phyloP scores from a whole-genome alignment of 1,140 invertebrate genomes.

The Acyrthosiphon pisum region DNA sequence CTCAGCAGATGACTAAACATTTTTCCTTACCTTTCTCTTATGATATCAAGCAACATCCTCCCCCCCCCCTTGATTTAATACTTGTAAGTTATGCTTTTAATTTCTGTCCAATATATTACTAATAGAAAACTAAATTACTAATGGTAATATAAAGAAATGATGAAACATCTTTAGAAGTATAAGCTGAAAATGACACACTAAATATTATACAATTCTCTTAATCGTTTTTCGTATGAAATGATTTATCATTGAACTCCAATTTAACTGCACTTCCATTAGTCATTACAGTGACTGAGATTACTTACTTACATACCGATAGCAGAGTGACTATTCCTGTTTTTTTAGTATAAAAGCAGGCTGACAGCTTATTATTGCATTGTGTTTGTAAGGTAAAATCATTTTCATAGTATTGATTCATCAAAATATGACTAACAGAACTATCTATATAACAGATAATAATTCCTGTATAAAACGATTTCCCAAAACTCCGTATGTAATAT shows the following conservation, averaged over 20 bases:
- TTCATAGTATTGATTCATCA: not conserved
- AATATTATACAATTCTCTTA: not conserved
- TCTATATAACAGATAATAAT: not conserved
- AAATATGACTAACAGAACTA: not conserved
- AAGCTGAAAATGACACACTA: not conserved
- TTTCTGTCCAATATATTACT: not conserved
- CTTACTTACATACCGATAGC: too few relatives aligned
- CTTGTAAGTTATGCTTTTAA: not conserved
- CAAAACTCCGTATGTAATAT: too few relatives aligned
- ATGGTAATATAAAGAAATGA: not conserved
- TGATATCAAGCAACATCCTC: not conserved
- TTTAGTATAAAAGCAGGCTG: not conserved
- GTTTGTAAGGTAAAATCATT: too few relatives aligned
- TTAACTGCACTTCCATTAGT: not conserved
- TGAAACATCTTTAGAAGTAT: not conserved
- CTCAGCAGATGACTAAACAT: not conserved
- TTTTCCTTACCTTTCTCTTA: not conserved
- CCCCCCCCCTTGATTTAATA: not conserved
- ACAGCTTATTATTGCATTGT: too few relatives aligned
- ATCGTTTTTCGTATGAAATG: not conserved
- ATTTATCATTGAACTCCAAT: not conserved
- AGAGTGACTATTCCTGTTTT: not conserved
- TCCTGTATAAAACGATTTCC: not conserved
- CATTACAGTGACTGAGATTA: too few relatives aligned
- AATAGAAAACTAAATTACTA: not conserved